Conservation (phyloP, 2,888 invertebrate species). For the Agrochola lota region DNA sequence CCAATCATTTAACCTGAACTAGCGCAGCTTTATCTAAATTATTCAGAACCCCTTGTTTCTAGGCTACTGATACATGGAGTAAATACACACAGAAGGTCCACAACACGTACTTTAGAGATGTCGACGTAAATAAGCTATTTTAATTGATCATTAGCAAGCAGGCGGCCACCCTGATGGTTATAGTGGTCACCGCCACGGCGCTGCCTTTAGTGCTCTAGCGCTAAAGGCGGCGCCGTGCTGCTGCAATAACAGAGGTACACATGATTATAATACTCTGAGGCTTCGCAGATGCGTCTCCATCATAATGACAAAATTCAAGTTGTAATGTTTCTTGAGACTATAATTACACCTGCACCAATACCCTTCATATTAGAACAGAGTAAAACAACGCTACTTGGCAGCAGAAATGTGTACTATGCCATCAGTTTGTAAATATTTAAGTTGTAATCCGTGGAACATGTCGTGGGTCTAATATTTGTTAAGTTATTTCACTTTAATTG, state of each 20-base stretch:
- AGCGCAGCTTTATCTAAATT: conserved; percentile 60
- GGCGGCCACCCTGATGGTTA: not conserved
- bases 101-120: not conserved
- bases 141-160: not conserved
- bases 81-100: conserved; percentile 12
- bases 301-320: not conserved
- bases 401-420: not conserved
- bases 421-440: not conserved
- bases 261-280: no score
- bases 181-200: not conserved
- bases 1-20: conserved; percentile 59
- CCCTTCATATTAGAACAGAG: not conserved
- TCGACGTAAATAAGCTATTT: not conserved
- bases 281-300: not conserved
- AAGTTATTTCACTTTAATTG: no score
- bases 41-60: conserved; percentile 62
- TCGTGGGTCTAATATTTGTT: not conserved
- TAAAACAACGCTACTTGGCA: not conserved
- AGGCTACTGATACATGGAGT: conserved; percentile 10
- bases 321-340: not conserved
- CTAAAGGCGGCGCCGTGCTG: no score
- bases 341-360: not conserved
- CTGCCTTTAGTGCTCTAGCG: not conserved
- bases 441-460: not conserved
- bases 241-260: not conserved